These are phyloP conservation scores for Phytoseiulus persimilis DNA, from an alignment of 2,888 invertebrate genomes.

Conservation along the genomic window DNA sequence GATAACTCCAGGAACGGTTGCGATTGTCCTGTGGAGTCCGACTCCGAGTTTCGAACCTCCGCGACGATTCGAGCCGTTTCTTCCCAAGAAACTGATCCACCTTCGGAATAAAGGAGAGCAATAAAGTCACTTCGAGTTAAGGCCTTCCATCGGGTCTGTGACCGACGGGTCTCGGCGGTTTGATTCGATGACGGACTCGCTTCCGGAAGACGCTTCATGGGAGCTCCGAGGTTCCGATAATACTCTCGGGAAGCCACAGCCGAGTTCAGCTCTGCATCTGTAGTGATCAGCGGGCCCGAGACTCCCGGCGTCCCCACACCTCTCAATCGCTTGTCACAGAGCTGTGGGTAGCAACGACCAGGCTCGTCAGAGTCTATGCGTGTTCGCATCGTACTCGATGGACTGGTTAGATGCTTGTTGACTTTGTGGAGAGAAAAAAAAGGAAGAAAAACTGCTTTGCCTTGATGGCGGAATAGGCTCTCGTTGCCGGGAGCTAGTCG, in stretches of 20 bases:
- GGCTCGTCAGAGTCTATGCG: background rate
- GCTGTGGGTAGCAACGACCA: background rate
- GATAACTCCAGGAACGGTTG: no score
- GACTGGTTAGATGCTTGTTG: background rate
- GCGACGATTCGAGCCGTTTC: no score
- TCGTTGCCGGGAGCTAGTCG: background rate
- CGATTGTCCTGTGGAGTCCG: no score
- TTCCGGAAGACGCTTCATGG: no score
- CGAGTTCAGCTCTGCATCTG: background rate
- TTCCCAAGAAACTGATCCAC: no score
- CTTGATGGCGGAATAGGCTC: background rate
- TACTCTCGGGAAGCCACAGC: background rate
- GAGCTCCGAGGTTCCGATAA: background rate
- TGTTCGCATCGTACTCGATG: background rate
- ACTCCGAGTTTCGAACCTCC: no score
- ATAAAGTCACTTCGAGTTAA: no score
- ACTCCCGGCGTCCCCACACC: background rate
- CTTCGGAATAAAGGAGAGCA: no score
- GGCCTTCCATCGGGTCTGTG: no score
- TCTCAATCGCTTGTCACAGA: background rate
- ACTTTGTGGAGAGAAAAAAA: background rate
- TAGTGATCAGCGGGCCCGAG: background rate
- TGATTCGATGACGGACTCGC: no score
- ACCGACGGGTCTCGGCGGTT: no score
- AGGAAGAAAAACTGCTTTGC: background rate